phyloP scores from a whole-genome alignment of 2,113 vertebrate species.

The Nestor notabilis region DNA sequence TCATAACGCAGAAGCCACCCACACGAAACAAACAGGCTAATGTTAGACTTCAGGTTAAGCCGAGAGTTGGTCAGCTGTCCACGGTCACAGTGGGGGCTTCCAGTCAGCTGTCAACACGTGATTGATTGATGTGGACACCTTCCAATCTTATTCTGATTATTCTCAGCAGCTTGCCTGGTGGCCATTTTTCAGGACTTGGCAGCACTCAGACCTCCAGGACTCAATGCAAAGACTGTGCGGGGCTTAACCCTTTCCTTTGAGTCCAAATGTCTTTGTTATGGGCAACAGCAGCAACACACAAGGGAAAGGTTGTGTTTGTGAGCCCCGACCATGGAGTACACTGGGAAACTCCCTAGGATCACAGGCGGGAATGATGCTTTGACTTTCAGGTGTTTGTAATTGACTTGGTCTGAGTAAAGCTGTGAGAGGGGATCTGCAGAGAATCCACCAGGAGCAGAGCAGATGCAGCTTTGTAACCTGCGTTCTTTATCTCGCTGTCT shows the following conservation, averaged over 20 bases:
- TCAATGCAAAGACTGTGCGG: neutral
- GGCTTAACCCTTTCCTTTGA: slow-evolving; percentile 71
- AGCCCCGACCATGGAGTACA: neutral
- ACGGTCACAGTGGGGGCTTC: slow-evolving; percentile 78
- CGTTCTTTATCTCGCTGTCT: fast-evolving
- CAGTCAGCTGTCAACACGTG: slow-evolving; percentile 89
- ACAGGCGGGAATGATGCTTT: fast-evolving
- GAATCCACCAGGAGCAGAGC: neutral
- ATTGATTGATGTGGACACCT: slow-evolving; percentile 93
- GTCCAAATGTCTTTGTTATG: slow-evolving; percentile 5
- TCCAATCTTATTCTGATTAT: slow-evolving; percentile 76
- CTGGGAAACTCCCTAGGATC: neutral
- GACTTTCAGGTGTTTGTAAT: neutral
- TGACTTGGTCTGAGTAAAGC: neutral
- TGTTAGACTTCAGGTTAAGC: slow-evolving; percentile 70
- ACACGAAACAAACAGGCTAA: slow-evolving; percentile 63
- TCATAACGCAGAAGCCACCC: slow-evolving; percentile 76
- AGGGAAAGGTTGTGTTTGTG: neutral
- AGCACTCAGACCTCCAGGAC: slow-evolving; percentile 73
- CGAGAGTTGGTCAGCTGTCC: slow-evolving; percentile 86
- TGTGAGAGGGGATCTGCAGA: neutral
- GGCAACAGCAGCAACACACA: fast-evolving
- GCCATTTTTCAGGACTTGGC: slow-evolving; percentile 82
- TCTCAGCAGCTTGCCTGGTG: slow-evolving; percentile 83
- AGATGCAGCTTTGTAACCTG: neutral